phyloP scores from a whole-genome alignment of 2,113 vertebrate species.

The Probosciger aterrimus region DNA sequence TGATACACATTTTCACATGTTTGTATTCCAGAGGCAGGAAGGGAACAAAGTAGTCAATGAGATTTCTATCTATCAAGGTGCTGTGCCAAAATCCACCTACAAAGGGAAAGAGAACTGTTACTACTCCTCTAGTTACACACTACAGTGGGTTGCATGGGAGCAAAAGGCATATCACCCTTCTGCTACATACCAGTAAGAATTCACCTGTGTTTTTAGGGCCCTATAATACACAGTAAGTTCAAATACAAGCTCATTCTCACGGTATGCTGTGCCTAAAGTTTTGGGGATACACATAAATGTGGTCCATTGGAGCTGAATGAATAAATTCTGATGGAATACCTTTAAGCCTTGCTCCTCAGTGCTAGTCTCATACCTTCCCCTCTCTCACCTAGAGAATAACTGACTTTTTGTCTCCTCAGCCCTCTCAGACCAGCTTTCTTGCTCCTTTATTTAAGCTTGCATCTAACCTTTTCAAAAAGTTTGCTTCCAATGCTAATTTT shows the following conservation, averaged over 20 bases:
- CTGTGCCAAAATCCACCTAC: slow-evolving; percentile 94
- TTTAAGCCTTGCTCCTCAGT: background rate
- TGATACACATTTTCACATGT: slow-evolving; percentile 87
- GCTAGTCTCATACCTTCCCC: background rate
- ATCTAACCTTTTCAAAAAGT: background rate
- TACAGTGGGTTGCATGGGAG: fast-evolving
- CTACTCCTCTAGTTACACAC: background rate
- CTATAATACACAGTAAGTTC: background rate
- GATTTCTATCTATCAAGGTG: slow-evolving; percentile 89
- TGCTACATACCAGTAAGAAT: background rate
- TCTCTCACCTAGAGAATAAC: background rate
- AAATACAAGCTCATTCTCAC: background rate
- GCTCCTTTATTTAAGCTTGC: background rate
- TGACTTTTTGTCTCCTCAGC: background rate
- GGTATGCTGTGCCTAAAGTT: background rate
- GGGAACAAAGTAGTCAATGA: slow-evolving; percentile 94
- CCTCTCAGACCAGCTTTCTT: background rate
- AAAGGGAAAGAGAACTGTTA: background rate
- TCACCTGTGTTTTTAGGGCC: background rate
- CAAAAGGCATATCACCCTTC: background rate
- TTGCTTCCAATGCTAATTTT: background rate
- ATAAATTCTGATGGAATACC: background rate
- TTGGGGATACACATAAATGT: background rate
- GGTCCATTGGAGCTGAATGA: background rate
- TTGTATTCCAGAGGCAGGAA: slow-evolving; percentile 91